phyloP scores from a whole-genome alignment of 2,797 vertebrate species.

The Triplophysa bombifrons region DNA sequence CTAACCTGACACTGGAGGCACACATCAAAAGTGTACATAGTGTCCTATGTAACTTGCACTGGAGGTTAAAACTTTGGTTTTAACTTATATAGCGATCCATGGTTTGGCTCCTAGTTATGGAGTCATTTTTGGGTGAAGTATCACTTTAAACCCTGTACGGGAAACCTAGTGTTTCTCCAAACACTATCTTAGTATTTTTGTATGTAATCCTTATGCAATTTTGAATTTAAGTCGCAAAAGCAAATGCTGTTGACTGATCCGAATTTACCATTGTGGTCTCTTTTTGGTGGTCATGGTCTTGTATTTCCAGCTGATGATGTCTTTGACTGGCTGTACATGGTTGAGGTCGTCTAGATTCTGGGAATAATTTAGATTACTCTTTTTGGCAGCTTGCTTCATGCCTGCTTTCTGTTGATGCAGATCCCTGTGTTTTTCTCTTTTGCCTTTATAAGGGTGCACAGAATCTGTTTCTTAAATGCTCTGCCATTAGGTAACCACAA shows the following conservation, averaged over 20 bases:
- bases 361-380: constrained; percentile 60
- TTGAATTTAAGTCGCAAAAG: background rate
- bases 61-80: too few relatives aligned
- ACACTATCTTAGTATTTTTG: too few relatives aligned
- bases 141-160: too few relatives aligned
- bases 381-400: constrained; percentile 52
- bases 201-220: too few relatives aligned
- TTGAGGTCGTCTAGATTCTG: constrained; percentile 46
- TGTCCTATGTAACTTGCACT: background rate
- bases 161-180: too few relatives aligned
- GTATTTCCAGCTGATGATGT: constrained; percentile 36
- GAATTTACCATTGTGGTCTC: constrained; percentile 37
- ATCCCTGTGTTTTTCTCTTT: constrained; percentile 40
- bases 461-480: constrained; percentile 12
- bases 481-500: constrained; percentile 35
- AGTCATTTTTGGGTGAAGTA: too few relatives aligned
- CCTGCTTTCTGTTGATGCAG: constrained; percentile 46
- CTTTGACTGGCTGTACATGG: constrained; percentile 13
- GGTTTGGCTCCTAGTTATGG: too few relatives aligned
- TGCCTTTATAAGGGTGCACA: constrained; percentile 58
- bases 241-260: background rate
- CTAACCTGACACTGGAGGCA: too few relatives aligned
- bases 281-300: background rate
- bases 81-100: too few relatives aligned
- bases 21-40: too few relatives aligned